Evolutionary conservation across 2,113 vertebrate species (phyloP), one percentile per base, ranked within the genome.

Genomic region (Hipposideros armiger): DNA sequence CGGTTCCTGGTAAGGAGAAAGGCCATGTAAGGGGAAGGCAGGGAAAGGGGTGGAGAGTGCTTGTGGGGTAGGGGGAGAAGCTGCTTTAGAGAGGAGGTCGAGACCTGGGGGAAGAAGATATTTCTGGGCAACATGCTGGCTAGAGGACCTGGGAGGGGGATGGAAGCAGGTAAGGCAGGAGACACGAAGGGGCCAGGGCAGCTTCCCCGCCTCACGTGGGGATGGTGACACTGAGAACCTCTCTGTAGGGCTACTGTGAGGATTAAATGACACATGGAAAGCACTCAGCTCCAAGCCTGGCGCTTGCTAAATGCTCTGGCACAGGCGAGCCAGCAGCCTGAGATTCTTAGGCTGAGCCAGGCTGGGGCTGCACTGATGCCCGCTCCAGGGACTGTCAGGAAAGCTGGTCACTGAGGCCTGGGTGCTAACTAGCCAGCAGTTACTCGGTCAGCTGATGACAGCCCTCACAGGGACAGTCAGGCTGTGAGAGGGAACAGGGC

Each of bases 61-160:
- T 3, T 24, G 3, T 11, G 11, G 47, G 47, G 11, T 50, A 54
- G 16, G 58, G 0, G 6, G 1, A 19, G 11, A 1, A 1, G 54
- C 82, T 26, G 2, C 30, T 64, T 32, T 1, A 80, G 78, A 40
- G 14, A 30, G 22, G 62, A 69, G 36, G 86, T 6, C 22, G 17
- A 36, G 82, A 58, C 20, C 60, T 32, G 30, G 83, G 15, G 74
- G 47, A n/a, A 58, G 47, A 16, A 11, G 47, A 9, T 32, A 15
- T 64, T 93, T 42, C 70, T 52, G 67, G 30, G 52, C 62, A 60
- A 62, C 8, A 13, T 82, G 36, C 45, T 4, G 56, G 73, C 52
- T 22, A 7, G 40, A 77, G 58, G 69, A 20, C 19, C 32, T 11
- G 5, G 11, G 19, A 30, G 26, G 40, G 36, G 7, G 2, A 36